Evolutionary conservation across 2,888 invertebrate species (phyloP).

Genomic region (Capitulum mitella): DNA sequence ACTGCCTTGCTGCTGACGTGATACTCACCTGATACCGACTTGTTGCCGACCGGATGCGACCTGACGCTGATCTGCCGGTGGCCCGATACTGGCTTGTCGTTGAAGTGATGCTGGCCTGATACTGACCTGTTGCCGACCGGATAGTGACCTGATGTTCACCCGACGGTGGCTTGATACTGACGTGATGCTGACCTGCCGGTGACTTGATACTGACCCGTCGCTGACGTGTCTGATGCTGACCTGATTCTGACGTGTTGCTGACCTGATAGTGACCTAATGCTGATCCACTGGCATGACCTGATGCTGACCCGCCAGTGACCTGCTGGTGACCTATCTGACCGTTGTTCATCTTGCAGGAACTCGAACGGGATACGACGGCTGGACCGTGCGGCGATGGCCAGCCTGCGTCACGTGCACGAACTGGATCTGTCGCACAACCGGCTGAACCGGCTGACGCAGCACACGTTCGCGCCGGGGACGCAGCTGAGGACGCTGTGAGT

Average conservation of each 20-base stretch:
- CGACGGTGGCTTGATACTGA: neutral
- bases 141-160: neutral
- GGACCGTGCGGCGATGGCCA: neutral
- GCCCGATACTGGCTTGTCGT: neutral
- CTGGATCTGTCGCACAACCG: conserved; percentile 23
- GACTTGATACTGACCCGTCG: no score
- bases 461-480: neutral
- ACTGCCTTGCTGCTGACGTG: neutral
- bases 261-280: no score
- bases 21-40: neutral
- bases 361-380: neutral
- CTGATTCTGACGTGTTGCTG: no score
- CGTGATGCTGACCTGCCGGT: no score
- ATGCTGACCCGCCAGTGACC: no score
- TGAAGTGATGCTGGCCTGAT: neutral
- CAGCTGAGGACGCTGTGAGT: conserved; percentile 10
- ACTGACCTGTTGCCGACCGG: neutral
- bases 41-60: neutral
- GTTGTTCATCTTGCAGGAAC: neutral
- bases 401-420: neutral
- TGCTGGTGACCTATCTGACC: neutral
- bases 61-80: neutral
- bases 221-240: no score
- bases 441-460: neutral
- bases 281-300: no score